A percentile compares a stretch with the other conserved stretches of the same genome.
Evolutionary conservation across 1,140 invertebrate species (phyloP).

Genomic region (Heterodera schachtii): DNA sequence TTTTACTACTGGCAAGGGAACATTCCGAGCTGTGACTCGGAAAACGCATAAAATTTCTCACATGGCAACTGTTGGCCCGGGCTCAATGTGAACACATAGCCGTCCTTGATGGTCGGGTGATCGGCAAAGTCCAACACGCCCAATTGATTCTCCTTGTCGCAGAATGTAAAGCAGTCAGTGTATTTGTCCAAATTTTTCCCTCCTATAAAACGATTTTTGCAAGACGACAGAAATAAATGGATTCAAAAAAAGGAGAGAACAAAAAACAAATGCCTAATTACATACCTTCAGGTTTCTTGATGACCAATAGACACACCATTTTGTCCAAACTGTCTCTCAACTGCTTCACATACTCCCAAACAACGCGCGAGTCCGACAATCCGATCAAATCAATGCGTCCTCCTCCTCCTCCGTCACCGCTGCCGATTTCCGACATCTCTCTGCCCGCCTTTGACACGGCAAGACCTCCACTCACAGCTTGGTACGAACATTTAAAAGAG

Average conservation of each 20-base stretch:
- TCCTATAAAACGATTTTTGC: not conserved
- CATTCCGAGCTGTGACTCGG: no score
- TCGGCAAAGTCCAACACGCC: conserved; percentile 19
- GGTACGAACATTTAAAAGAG: not conserved
- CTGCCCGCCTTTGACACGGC: not conserved
- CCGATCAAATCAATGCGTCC: conserved; percentile 10
- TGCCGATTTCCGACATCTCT: not conserved
- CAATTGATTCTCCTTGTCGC: not conserved
- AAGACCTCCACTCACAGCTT: not conserved
- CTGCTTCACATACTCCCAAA: conserved; percentile 9
- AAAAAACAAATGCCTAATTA: not conserved
- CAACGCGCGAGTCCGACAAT: conserved; percentile 4
- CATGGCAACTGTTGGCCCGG: conserved; percentile 17
- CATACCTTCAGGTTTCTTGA: conserved; percentile 9
- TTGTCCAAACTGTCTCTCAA: conserved; percentile 24
- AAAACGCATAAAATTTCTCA: no score
- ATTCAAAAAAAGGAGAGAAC: not conserved
- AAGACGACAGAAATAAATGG: not conserved
- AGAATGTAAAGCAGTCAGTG: not conserved
- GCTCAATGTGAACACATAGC: conserved; percentile 18
- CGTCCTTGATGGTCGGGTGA: conserved; percentile 16
- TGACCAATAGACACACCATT: conserved; percentile 9
- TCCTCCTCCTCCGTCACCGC: no score
- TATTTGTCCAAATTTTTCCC: not conserved
- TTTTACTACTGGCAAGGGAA: no score